phyloP scores from a whole-genome alignment of 1,140 invertebrate genomes.

The Halesus radiatus region DNA sequence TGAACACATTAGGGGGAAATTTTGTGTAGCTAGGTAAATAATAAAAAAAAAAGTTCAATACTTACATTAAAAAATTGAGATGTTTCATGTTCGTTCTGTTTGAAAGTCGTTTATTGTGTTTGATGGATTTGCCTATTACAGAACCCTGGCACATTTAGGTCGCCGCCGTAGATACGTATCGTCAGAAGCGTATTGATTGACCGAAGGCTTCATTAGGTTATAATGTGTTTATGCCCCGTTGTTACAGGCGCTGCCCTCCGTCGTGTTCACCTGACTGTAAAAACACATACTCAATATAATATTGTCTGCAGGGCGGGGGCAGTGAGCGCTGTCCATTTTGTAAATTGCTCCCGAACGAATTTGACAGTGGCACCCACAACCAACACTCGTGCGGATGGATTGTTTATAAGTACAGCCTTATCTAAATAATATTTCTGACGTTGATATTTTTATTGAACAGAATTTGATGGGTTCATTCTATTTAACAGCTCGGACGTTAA shows the following conservation, averaged over 20 bases:
- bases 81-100: too few species aligned
- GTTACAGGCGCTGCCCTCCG: neutral
- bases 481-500: neutral
- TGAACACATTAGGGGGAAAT: too few species aligned
- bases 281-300: neutral
- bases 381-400: neutral
- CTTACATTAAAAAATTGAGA: too few species aligned
- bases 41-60: too few species aligned
- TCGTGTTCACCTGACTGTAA: neutral
- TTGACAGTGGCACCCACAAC: neutral
- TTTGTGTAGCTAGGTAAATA: too few species aligned
- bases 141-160: too few species aligned
- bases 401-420: neutral
- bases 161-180: too few species aligned
- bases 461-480: neutral
- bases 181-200: slow-evolving; percentile 7
- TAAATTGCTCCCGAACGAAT: slow-evolving; percentile 26
- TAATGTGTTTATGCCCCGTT: slow-evolving; percentile 4
- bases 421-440: slow-evolving; percentile 3
- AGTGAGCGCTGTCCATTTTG: slow-evolving; percentile 12
- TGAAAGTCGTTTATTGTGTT: too few species aligned
- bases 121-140: too few species aligned
- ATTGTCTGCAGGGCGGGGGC: neutral
- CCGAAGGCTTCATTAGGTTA: slow-evolving; percentile 11
- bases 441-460: neutral